These are phyloP conservation scores for Pristionchus pacificus DNA, from an alignment of 1,140 invertebrate genomes.

Conservation along the genomic window DNA sequence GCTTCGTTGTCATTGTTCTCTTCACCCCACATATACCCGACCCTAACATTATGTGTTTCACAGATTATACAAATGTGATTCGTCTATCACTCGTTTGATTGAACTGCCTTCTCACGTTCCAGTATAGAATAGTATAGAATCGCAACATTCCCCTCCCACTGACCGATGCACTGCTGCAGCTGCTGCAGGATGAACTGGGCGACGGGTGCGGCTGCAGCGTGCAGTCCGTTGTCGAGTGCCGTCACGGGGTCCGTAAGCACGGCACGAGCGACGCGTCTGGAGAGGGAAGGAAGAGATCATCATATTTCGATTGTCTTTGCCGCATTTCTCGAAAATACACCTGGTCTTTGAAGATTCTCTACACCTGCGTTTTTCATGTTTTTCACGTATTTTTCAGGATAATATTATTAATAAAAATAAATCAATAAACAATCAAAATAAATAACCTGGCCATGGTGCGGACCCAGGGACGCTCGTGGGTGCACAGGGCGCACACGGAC, in stretches of 20 bases:
- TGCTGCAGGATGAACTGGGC: constrained; percentile 29
- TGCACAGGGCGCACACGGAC: constrained; percentile 29
- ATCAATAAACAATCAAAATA: background rate
- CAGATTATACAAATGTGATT: no score
- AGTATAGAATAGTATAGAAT: background rate
- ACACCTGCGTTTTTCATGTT: no score
- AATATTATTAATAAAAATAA: background rate
- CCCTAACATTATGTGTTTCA: no score
- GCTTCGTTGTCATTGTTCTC: no score
- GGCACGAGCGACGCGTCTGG: constrained; percentile 32
- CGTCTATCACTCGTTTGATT: no score
- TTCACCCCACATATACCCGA: no score
- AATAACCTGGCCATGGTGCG: constrained; percentile 29
- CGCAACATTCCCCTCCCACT: constrained; percentile 4
- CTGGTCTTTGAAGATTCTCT: no score
- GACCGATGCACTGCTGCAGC: constrained; percentile 14
- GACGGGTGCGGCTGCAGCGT: constrained; percentile 25
- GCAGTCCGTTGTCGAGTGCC: constrained; percentile 36
- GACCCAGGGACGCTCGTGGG: constrained; percentile 41
- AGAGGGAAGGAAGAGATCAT: no score
- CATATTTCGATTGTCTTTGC: no score
- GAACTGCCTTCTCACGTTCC: no score
- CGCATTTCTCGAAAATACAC: no score
- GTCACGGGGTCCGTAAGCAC: constrained; percentile 39
- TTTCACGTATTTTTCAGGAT: no score